phyloP scores from a whole-genome alignment of 30 jellyfish, hydroid and myxozoan genomes.

The Sanderia malayensis region DNA sequence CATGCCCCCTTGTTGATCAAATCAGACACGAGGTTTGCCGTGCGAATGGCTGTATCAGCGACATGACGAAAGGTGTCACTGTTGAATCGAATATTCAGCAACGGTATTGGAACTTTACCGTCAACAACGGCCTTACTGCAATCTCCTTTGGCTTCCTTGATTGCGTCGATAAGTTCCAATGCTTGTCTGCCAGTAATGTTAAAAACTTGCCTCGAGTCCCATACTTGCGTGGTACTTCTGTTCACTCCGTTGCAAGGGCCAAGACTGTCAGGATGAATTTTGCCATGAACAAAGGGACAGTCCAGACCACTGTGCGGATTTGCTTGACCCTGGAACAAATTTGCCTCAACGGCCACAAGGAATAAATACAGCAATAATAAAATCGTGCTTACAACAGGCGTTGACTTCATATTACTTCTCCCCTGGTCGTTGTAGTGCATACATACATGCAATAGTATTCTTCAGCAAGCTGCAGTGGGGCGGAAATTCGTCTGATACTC shows the following conservation, averaged over 20 bases:
- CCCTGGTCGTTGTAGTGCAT: no score
- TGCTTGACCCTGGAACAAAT: no score
- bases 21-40: slow-evolving; percentile 67
- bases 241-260: slow-evolving; percentile 43
- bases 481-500: no score
- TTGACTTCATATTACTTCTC: no score
- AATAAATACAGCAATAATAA: no score
- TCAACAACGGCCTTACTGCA: slow-evolving; percentile 40
- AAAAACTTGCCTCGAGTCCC: slow-evolving; percentile 58
- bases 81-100: slow-evolving; percentile 57
- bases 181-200: slow-evolving; percentile 69
- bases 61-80: slow-evolving; percentile 31
- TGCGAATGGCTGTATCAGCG: slow-evolving; percentile 64
- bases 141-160: slow-evolving; percentile 47
- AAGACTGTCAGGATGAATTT: slow-evolving; percentile 18
- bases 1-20: slow-evolving; percentile 64
- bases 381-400: no score
- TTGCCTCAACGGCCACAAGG: no score
- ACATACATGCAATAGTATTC: no score
- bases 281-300: slow-evolving; percentile 42
- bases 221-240: slow-evolving; percentile 22
- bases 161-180: slow-evolving; percentile 28
- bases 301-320: not conserved
- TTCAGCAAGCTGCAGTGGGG: no score
- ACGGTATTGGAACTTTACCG: slow-evolving; percentile 42